These are phyloP conservation scores for Canis aureus DNA, from an alignment of 2,113 vertebrate species.

Conservation along the genomic window DNA sequence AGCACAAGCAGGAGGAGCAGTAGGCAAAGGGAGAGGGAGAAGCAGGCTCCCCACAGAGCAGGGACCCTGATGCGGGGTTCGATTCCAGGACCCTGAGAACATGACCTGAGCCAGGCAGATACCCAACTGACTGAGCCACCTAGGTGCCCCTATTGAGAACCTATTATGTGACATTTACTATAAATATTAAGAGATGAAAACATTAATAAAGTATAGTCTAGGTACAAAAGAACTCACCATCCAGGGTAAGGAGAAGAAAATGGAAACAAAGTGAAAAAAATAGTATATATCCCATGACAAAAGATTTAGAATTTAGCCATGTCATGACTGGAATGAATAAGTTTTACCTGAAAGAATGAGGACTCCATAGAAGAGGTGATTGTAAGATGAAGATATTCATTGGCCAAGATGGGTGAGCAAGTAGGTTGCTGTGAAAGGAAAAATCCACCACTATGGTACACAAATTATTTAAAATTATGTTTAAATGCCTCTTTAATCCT, in stretches of 20 bases:
- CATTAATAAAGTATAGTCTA: neutral
- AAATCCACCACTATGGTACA: neutral
- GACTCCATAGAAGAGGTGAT: neutral
- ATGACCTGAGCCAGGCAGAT: no score
- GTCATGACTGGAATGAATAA: neutral
- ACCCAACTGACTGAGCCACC: no score
- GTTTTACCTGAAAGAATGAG: neutral
- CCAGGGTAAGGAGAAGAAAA: neutral
- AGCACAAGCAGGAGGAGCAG: no score
- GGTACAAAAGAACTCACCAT: neutral
- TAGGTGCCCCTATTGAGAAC: neutral
- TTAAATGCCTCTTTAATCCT: neutral
- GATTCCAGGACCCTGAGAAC: no score
- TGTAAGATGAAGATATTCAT: neutral
- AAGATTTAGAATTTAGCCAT: neutral
- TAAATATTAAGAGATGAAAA: neutral
- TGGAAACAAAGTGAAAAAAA: neutral
- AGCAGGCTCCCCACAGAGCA: no score
- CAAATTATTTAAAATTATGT: neutral
- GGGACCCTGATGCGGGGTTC: no score
- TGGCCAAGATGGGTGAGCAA: neutral
- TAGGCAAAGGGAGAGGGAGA: no score
- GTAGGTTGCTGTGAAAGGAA: neutral
- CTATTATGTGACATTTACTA: neutral
- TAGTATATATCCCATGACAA: neutral